phyloP scores from a whole-genome alignment of 2,888 invertebrate species.

The Phasia obesa region DNA sequence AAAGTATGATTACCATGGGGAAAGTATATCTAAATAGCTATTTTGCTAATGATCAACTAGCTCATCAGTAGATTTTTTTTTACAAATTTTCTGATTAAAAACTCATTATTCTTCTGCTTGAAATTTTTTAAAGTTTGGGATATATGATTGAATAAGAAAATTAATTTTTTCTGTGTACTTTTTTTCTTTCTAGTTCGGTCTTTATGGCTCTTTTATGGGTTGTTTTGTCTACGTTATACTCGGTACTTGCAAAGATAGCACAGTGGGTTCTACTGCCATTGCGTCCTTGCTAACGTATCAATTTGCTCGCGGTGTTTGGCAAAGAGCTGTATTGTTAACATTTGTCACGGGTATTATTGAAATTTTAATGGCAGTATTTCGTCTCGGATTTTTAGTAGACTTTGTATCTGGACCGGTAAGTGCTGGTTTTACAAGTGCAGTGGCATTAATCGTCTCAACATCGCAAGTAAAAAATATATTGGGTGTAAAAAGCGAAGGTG shows the following conservation, averaged over 20 bases:
- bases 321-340: conserved; percentile 88
- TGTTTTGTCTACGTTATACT: conserved; percentile 94
- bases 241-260: conserved; percentile 96
- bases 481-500: conserved; percentile 87
- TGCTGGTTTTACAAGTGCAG: conserved; percentile 94
- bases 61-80: no score
- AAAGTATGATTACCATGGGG: no score
- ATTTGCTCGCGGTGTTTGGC: conserved; percentile 86
- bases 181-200: conserved; percentile 88
- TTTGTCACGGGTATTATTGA: conserved; percentile 90
- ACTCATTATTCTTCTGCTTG: no score
- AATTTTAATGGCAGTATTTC: conserved; percentile 90
- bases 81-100: no score
- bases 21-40: no score
- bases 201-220: conserved; percentile 96
- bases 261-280: conserved; percentile 96
- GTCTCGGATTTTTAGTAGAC: conserved; percentile 93
- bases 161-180: background rate
- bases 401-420: conserved; percentile 95
- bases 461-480: conserved; percentile 93
- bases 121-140: background rate
- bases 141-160: no score
- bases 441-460: conserved; percentile 92
- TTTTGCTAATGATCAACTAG: no score
- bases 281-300: conserved; percentile 93